phyloP scores from a whole-genome alignment of 2,113 vertebrate species.

The Lontra canadensis region DNA sequence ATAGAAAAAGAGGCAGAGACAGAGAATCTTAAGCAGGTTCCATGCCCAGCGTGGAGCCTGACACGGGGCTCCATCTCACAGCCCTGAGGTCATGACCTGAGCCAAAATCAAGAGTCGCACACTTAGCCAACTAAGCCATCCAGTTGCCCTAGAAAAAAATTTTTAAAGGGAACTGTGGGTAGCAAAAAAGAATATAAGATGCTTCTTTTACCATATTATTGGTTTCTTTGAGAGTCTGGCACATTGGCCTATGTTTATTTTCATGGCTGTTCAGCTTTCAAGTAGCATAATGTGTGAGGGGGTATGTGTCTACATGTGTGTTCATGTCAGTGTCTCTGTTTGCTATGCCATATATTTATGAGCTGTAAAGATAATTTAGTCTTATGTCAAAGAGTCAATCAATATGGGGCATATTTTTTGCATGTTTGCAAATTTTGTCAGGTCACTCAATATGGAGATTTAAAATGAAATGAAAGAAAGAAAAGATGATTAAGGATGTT shows the following conservation, averaged over 20 bases:
- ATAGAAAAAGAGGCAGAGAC: too few relatives aligned
- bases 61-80: background rate
- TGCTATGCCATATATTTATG: background rate
- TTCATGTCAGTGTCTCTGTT: background rate
- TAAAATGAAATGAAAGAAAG: constrained; percentile 42
- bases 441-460: constrained; percentile 29
- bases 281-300: background rate
- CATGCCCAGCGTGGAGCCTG: background rate
- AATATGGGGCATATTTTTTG: constrained; percentile 39
- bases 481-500: background rate
- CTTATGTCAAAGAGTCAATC: constrained; percentile 48
- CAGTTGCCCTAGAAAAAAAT: background rate
- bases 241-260: background rate
- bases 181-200: background rate
- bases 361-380: constrained; percentile 30
- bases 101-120: background rate
- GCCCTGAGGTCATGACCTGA: background rate
- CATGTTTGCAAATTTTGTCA: constrained; percentile 59
- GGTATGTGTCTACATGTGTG: background rate
- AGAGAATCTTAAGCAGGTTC: too few relatives aligned
- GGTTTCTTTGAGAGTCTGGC: background rate
- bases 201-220: background rate
- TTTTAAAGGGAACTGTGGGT: background rate
- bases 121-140: background rate
- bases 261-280: background rate